Conservation (phyloP, 2,797 vertebrate genomes). For the Remorina albescens region DNA sequence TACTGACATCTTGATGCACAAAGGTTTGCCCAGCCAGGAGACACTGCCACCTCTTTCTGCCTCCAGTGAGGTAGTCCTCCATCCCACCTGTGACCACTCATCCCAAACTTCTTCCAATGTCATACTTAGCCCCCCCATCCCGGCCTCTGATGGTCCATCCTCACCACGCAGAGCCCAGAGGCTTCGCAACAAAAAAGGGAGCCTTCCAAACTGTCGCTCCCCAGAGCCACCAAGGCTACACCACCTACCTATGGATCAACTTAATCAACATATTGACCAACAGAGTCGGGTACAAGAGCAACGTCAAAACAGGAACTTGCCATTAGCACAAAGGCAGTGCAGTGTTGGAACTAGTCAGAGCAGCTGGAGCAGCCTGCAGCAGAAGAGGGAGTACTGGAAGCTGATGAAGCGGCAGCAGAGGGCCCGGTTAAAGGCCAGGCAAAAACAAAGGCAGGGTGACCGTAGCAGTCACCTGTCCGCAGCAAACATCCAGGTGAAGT, state of each 20-base stretch:
- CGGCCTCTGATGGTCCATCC: constrained; percentile 5
- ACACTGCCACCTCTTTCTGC: constrained; percentile 23
- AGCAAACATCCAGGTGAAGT: constrained; percentile 69
- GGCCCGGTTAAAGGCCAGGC: constrained; percentile 77
- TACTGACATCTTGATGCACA: constrained; percentile 8
- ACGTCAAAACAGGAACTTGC: not conserved
- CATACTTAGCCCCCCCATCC: constrained; percentile 15
- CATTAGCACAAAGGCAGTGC: not conserved
- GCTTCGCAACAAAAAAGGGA: constrained; percentile 37
- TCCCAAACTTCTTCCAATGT: constrained; percentile 35
- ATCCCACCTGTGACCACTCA: constrained; percentile 40
- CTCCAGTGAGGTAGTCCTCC: not conserved
- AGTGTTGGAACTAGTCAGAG: not conserved
- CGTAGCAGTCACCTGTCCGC: constrained; percentile 23
- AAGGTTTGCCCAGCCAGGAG: constrained; percentile 20
- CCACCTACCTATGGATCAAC: constrained; percentile 32
- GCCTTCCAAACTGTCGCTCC: constrained; percentile 47
- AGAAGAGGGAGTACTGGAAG: constrained; percentile 87
- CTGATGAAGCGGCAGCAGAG: constrained; percentile 87
- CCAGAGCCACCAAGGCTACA: constrained; percentile 64
- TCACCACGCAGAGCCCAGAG: constrained; percentile 52
- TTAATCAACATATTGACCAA: constrained; percentile 3
- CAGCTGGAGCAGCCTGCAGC: constrained; percentile 73
- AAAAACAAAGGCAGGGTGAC: constrained; percentile 52
- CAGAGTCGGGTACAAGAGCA: not conserved